Percentiles rank a stretch among this genome's conserved stretches.
phyloP scores from a whole-genome alignment of 2,797 vertebrate species.

The Clarias laeviceps region DNA sequence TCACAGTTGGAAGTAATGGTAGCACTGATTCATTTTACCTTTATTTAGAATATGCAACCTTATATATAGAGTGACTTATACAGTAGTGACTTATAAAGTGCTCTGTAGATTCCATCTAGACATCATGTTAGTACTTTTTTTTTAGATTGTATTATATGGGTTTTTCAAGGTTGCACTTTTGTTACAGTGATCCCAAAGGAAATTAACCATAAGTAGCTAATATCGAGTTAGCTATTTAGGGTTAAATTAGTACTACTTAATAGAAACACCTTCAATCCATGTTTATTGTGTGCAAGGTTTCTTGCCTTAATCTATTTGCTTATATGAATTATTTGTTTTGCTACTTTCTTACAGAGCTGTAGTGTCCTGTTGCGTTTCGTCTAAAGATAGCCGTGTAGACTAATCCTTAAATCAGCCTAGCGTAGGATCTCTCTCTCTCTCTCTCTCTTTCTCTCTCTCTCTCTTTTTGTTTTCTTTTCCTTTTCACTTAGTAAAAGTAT shows the following conservation, averaged over 20 bases:
- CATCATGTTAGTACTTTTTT: not conserved
- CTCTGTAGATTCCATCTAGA: not conserved
- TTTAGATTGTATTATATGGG: not conserved
- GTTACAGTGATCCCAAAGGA: not conserved
- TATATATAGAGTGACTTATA: not conserved
- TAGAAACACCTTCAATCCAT: not conserved
- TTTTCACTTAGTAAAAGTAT: not conserved
- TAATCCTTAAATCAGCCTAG: conserved; percentile 53
- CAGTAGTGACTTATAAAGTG: not conserved
- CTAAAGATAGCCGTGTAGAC: conserved; percentile 40
- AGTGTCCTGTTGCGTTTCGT: conserved; percentile 19
- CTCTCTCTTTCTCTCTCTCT: conserved; percentile 3
- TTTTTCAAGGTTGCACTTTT: not conserved
- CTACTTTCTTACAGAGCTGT: not conserved
- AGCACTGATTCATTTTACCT: not conserved
- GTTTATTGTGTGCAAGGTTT: not conserved
- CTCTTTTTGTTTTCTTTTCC: not conserved
- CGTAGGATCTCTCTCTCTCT: conserved; percentile 29
- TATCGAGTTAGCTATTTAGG: not conserved
- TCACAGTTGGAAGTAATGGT: not conserved
- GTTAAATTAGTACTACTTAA: not conserved
- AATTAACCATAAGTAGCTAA: not conserved
- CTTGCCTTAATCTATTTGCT: not conserved
- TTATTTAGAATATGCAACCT: not conserved
- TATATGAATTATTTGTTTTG: conserved; percentile 1